Conservation (phyloP, 2,113 vertebrate genomes). For the Chaetops frenatus region DNA sequence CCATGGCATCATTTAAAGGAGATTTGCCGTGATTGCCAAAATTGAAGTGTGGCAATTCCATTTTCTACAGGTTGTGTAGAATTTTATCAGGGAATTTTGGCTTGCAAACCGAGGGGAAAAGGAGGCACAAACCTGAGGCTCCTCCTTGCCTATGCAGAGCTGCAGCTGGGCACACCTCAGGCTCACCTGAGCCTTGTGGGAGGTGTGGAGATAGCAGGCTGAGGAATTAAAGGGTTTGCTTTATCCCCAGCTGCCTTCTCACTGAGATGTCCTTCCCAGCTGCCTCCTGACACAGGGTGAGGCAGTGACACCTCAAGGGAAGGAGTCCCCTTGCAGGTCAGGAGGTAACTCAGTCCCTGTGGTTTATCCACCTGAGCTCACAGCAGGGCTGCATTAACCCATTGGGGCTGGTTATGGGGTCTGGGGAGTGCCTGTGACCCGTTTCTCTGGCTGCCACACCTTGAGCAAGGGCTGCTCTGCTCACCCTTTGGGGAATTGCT, state of each 20-base stretch:
- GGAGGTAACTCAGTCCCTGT: neutral
- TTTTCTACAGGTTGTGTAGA: neutral
- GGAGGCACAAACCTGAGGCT: too few species aligned
- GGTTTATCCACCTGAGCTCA: neutral
- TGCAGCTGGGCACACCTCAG: neutral
- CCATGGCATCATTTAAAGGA: neutral
- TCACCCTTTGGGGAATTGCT: rapidly evolving
- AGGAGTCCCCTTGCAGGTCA: neutral
- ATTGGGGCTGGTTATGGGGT: rapidly evolving
- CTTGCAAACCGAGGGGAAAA: neutral
- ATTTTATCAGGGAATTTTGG: neutral
- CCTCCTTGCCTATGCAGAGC: neutral
- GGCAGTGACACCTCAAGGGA: neutral
- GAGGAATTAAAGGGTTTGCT: neutral
- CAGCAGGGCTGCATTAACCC: rapidly evolving
- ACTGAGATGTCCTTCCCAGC: rapidly evolving
- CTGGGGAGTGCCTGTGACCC: neutral
- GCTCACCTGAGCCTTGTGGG: neutral
- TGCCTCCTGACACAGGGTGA: rapidly evolving
- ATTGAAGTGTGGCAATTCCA: rapidly evolving
- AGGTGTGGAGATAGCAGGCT: neutral
- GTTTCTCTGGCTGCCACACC: neutral
- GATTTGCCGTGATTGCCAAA: neutral
- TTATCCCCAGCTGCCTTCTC: neutral
- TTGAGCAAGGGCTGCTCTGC: neutral